A percentile compares a stretch with the other conserved stretches of the same genome.
Conservation (phyloP, 2,888 invertebrate species). For the Scaeva pyrastri region DNA sequence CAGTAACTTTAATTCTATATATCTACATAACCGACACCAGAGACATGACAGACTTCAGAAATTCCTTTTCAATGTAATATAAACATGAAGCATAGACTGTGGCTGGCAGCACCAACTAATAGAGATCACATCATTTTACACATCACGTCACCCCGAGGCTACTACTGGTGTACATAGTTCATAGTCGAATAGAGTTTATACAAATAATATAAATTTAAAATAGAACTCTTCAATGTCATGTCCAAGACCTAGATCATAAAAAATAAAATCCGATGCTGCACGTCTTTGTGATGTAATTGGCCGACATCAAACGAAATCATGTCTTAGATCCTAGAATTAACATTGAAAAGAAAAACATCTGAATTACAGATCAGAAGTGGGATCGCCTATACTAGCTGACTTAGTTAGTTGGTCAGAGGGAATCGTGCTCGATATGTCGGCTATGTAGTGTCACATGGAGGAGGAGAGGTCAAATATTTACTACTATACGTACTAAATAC, state of each 20-base stretch:
- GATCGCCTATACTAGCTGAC: slow-evolving; percentile 25
- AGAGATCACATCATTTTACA: slow-evolving; percentile 68
- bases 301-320: slow-evolving; percentile 62
- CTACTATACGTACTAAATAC: neutral
- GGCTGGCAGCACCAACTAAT: slow-evolving; percentile 32
- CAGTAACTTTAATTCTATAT: neutral
- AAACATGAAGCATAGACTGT: slow-evolving; percentile 19
- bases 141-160: slow-evolving; percentile 61
- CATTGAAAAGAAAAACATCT: slow-evolving; percentile 24
- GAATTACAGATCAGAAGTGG: slow-evolving; percentile 40
- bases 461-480: slow-evolving; percentile 48
- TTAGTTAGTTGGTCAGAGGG: slow-evolving; percentile 2
- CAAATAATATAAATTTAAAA: neutral
- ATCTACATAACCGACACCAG: too few relatives aligned
- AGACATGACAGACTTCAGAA: slow-evolving; percentile 31
- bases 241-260: slow-evolving; percentile 70
- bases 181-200: slow-evolving; percentile 29
- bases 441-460: slow-evolving; percentile 39
- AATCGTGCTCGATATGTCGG: slow-evolving; percentile 39
- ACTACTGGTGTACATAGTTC: neutral
- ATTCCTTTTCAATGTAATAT: slow-evolving; percentile 58
- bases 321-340: slow-evolving; percentile 48
- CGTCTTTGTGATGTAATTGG: slow-evolving; percentile 56
- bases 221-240: slow-evolving; percentile 69
- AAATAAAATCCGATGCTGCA: slow-evolving; percentile 49